Conservation (phyloP, 2,797 vertebrate genomes). For the Sylvilagus floridanus region DNA sequence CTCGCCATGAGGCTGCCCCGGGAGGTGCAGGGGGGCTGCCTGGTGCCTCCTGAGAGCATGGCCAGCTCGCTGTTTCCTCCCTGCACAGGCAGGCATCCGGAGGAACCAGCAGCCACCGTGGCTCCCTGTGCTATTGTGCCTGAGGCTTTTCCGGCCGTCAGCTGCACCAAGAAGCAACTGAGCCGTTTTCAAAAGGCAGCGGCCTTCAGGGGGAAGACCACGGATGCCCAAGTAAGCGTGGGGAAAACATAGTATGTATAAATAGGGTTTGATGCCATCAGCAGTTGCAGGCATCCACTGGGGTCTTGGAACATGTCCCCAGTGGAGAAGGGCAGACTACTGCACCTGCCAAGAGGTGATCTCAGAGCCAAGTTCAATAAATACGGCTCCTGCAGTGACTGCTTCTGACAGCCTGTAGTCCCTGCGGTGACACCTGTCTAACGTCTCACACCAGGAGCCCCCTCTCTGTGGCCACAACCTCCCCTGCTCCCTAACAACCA, state of each 20-base stretch:
- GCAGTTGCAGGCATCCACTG: no score
- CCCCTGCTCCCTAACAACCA: not conserved
- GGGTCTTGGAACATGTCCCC: no score
- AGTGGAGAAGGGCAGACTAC: no score
- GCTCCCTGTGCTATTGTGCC: not conserved
- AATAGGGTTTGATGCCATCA: no score
- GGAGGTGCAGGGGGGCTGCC: not conserved
- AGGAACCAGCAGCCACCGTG: not conserved
- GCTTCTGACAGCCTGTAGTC: not conserved
- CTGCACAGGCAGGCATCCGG: not conserved
- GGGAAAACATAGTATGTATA: no score
- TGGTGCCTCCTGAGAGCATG: not conserved
- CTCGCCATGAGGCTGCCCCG: not conserved
- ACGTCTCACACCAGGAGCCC: not conserved
- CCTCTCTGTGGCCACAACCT: not conserved
- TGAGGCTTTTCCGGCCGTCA: not conserved
- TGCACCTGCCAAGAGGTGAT: not conserved
- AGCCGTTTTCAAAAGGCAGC: not conserved
- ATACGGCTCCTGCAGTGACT: rapidly evolving
- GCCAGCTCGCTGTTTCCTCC: not conserved
- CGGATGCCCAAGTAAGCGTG: no score
- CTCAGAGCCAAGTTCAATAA: not conserved
- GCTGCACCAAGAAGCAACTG: not conserved
- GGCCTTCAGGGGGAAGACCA: not conserved
- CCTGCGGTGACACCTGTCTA: not conserved